Evolutionary conservation across 2,113 vertebrate genomes (phyloP).

Genomic region (Lates calcarifer): DNA sequence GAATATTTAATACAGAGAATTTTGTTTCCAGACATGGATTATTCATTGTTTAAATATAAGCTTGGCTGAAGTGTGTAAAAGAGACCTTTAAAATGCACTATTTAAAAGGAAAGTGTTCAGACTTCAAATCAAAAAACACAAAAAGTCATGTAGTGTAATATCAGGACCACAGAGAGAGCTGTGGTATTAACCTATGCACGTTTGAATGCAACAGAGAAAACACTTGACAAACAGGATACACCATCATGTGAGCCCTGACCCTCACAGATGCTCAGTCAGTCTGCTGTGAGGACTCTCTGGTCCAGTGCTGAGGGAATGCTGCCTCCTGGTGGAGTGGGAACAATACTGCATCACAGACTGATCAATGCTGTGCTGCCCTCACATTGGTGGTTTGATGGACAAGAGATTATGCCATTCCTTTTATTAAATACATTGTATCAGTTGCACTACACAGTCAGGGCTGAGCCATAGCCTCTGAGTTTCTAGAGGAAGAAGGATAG

Average conservation of each 20-base stretch:
- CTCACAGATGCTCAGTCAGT: not conserved
- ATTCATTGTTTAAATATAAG: not conserved
- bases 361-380: not conserved
- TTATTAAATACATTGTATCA: not conserved
- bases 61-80: not conserved
- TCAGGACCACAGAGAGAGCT: not conserved
- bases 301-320: conserved; percentile 33
- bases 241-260: conserved; percentile 15
- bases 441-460: not conserved
- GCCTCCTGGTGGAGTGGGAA: conserved; percentile 52
- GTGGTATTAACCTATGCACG: not conserved
- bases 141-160: not conserved
- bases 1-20: not conserved
- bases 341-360: not conserved
- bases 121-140: not conserved
- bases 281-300: not conserved
- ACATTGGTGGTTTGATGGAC: not conserved
- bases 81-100: not conserved
- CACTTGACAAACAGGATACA: not conserved
- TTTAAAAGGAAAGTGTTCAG: not conserved
- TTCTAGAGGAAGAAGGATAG: not conserved
- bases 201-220: not conserved
- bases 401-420: not conserved
- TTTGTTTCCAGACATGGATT: not conserved
- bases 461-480: not conserved